phyloP scores from a whole-genome alignment of 1,140 invertebrate genomes.

The Lasioglossum albipes region DNA sequence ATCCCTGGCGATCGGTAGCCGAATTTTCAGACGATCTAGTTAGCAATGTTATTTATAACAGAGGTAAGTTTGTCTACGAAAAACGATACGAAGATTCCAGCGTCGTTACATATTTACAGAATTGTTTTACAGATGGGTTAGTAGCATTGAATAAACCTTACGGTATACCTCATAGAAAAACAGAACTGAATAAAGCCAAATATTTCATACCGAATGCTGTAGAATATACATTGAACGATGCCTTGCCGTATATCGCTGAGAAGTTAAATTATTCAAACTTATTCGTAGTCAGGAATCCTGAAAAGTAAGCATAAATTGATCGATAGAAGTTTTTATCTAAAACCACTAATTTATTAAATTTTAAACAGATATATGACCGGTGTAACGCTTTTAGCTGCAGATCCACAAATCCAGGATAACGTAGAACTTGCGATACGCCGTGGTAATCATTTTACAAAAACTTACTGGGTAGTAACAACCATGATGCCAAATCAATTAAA shows the following conservation, averaged over 20 bases:
- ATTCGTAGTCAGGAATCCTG: constrained; percentile 63
- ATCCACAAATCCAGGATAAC: constrained; percentile 25
- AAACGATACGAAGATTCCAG: neutral
- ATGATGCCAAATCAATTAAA: constrained; percentile 58
- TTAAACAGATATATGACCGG: constrained; percentile 68
- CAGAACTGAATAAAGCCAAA: neutral
- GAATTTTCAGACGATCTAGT: constrained; percentile 61
- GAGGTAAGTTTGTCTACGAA: constrained; percentile 48
- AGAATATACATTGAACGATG: constrained; percentile 67
- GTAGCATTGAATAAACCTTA: constrained; percentile 78
- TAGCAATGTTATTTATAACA: constrained; percentile 67
- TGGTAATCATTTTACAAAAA: constrained; percentile 40
- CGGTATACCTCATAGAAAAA: constrained; percentile 65
- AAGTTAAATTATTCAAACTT: constrained; percentile 65
- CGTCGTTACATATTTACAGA: constrained; percentile 11
- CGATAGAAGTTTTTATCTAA: neutral
- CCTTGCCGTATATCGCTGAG: constrained; percentile 64
- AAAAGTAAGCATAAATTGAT: constrained; percentile 66
- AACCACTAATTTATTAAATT: neutral
- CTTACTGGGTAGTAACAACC: constrained; percentile 70
- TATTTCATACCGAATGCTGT: constrained; percentile 49
- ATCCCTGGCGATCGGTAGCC: constrained; percentile 70
- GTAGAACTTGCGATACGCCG: constrained; percentile 32
- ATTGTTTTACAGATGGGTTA: constrained; percentile 71
- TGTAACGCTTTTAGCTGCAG: constrained; percentile 60